Base-by-base conservation (phyloP, 2,113 vertebrate species). In the Paradisaea rubra region DNA sequence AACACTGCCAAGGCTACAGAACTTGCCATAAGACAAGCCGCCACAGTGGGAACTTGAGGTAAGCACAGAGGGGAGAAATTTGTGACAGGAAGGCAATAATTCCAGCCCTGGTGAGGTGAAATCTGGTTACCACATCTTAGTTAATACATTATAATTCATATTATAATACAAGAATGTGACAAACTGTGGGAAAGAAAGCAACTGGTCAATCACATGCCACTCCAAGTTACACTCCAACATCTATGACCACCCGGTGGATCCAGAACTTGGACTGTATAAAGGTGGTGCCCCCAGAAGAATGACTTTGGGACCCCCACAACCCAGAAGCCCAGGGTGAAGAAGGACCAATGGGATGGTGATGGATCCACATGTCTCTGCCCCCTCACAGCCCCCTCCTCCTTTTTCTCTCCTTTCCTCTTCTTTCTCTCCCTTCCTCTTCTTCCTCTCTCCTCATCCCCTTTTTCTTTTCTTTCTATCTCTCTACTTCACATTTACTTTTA, bases 211-310 rank as follows among this genome's bases (percentile, higher is more conserved):
- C 21, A 12, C 6, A 6, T 17, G 7, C 9, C 13, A 7, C 30
- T 57, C 19, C 20, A 35, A 66, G 44, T 76, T 50, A 25, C 19
- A 24, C 13, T 73, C 18, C 23, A 24, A 65, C 7, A 41, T 9
- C 30, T 49, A 9, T 2, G 7, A 49, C 9, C 10, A 11, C 30
- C 24, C 16, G 0, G 0, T 3, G 3, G 24, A n/a, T 41, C 20
- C 24, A 41, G 52, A 74, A 41, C 10, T 41, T 41, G 24, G 6
- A 15, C 24, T 49, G 19, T 12, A 30, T 10, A n/a, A 41, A 74
- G 9, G 19, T 28, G n/a, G 8, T 56, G n/a, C 6, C 9, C 7
- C 5, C 19, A 47, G 50, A 65, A 39, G 28, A n/a, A 15, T 4
- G 2, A 11, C 25, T 65, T 42, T 65, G 50, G 10, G 15, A 65